phyloP scores from a whole-genome alignment of 2,113 vertebrate species.

The Daphoenositta chrysoptera region DNA sequence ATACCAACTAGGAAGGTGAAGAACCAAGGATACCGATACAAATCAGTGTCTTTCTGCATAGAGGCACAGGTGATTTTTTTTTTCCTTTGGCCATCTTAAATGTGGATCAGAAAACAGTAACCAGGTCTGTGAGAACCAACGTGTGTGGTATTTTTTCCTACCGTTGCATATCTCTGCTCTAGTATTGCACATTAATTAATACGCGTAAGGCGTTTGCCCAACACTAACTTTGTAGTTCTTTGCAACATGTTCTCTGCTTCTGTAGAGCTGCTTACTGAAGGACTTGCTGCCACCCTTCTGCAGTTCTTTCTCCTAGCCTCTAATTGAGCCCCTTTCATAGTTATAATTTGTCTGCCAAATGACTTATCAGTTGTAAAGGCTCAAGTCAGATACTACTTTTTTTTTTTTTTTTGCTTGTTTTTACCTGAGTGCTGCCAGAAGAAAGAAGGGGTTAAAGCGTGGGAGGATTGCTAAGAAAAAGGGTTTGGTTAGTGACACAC shows the following conservation, averaged over 20 bases:
- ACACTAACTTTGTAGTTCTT: constrained; percentile 36
- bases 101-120: not conserved
- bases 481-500: constrained; percentile 44
- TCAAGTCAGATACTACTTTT: constrained; percentile 26
- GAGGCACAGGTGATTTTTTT: not conserved
- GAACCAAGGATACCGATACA: not conserved
- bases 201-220: constrained; percentile 29
- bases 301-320: constrained; percentile 55
- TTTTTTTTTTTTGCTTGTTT: constrained; percentile 30
- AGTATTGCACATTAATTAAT: constrained; percentile 44
- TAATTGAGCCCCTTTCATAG: constrained; percentile 46
- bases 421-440: not conserved
- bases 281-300: constrained; percentile 64
- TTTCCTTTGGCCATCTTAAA: not conserved
- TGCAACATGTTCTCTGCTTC: constrained; percentile 47
- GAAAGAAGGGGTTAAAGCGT: constrained; percentile 52
- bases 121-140: constrained; percentile 23
- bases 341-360: constrained; percentile 53
- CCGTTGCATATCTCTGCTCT: not conserved
- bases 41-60: not conserved
- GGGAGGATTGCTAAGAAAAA: constrained; percentile 59
- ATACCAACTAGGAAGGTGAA: not conserved
- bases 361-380: constrained; percentile 35
- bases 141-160: constrained; percentile 33
- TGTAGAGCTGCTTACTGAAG: constrained; percentile 50